Evolutionary conservation across 2,797 vertebrate species (phyloP).

Genomic region (Sciurus carolinensis): DNA sequence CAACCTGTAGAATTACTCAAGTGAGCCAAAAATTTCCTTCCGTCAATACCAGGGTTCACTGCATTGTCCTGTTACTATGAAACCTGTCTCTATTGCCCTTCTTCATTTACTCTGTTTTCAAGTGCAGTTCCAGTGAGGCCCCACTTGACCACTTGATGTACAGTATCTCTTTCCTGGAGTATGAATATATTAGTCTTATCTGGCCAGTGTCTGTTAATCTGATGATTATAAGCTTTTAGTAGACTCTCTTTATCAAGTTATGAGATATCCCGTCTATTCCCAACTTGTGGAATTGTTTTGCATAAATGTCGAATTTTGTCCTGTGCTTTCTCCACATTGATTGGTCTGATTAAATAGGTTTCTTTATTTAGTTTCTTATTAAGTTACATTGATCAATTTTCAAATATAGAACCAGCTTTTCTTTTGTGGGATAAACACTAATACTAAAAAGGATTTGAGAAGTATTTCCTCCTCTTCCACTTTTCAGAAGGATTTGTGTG

Average conservation of each 20-base stretch:
- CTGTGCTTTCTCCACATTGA: background rate
- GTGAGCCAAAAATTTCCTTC: background rate
- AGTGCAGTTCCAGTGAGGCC: background rate
- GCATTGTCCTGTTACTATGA: background rate
- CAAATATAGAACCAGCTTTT: background rate
- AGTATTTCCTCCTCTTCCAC: background rate
- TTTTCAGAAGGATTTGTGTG: background rate
- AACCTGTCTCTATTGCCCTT: background rate
- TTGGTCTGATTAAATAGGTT: background rate
- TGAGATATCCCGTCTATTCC: background rate
- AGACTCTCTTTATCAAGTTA: background rate
- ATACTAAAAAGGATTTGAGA: background rate
- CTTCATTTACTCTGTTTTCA: background rate
- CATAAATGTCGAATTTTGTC: background rate
- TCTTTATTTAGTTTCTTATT: background rate
- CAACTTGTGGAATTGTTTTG: background rate
- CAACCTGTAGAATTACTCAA: background rate
- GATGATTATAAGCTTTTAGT: background rate
- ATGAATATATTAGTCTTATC: background rate
- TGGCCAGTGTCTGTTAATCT: background rate
- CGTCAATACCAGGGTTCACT: background rate
- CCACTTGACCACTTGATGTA: rapidly evolving
- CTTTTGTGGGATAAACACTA: background rate
- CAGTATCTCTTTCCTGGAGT: background rate
- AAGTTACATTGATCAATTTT: background rate